Conservation (phyloP, 2,113 vertebrate genomes). For the Hemiscyllium ocellatum region DNA sequence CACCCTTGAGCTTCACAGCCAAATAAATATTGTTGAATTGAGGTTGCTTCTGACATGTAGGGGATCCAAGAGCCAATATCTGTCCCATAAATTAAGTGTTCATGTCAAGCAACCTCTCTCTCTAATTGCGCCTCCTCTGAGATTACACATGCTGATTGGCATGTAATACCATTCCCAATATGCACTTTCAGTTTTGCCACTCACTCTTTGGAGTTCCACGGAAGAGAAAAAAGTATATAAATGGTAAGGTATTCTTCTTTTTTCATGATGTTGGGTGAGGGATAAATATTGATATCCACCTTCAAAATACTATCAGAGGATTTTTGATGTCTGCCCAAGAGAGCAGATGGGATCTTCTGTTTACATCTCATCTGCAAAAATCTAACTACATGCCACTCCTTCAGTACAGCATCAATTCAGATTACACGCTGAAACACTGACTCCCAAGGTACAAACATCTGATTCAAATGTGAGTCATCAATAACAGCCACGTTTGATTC, state of each 20-base stretch:
- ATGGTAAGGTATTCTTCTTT: neutral
- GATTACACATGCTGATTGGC: too few species aligned
- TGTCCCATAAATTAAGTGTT: neutral
- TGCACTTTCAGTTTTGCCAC: too few species aligned
- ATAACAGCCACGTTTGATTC: neutral
- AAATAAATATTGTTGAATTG: neutral
- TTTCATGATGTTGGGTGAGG: neutral
- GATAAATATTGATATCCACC: neutral
- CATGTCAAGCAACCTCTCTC: too few species aligned
- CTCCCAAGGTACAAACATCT: neutral
- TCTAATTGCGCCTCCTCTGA: too few species aligned
- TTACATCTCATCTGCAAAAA: neutral
- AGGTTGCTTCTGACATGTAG: neutral
- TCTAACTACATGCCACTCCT: neutral
- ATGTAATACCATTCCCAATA: too few species aligned
- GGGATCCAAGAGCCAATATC: neutral
- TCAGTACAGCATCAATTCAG: neutral
- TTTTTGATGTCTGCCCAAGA: neutral
- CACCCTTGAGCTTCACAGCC: neutral
- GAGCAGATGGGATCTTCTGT: neutral
- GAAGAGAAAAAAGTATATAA: too few species aligned
- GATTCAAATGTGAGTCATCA: neutral
- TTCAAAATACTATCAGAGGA: neutral
- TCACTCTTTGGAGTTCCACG: too few species aligned
- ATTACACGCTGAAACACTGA: neutral